Evolutionary conservation across 1,140 invertebrate species (phyloP).

Genomic region (Diploscapter pachys): DNA sequence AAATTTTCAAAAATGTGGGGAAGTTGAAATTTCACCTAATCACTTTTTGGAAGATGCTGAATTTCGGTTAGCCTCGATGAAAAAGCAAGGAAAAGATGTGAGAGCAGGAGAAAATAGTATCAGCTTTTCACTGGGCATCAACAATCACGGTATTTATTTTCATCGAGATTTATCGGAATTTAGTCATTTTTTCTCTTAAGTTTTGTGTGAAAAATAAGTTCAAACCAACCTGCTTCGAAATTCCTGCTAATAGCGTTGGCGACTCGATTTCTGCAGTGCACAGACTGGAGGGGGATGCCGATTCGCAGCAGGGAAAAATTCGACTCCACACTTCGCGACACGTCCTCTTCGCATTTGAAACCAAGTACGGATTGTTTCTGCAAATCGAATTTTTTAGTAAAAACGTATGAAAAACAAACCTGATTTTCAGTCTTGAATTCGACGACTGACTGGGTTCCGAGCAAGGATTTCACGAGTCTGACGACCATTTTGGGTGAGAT

Average conservation of each 20-base stretch:
- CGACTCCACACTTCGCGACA: conserved; percentile 56
- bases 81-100: no score
- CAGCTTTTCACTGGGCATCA: no score
- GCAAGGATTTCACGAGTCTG: conserved; percentile 51
- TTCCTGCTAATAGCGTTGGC: conserved; percentile 56
- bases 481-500: conserved; percentile 55
- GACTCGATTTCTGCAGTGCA: conserved; percentile 58
- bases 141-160: no score
- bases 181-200: no score
- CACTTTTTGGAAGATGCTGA: no score
- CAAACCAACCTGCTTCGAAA: conserved; percentile 53
- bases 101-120: no score
- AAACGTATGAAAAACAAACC: conserved; percentile 23
- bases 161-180: no score
- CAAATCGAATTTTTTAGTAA: conserved; percentile 18
- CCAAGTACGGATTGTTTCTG: conserved; percentile 54
- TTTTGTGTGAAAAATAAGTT: no score
- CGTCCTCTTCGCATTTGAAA: conserved; percentile 59
- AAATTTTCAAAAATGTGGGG: no score
- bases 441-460: conserved; percentile 50
- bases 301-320: conserved; percentile 52
- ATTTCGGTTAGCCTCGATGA: no score
- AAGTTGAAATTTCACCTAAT: no score
- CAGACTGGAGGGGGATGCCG: conserved; percentile 44
- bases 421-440: conserved; percentile 59